These are phyloP conservation scores for Leucophenga varia DNA, from an alignment of 1,140 invertebrate species.

Conservation along the genomic window DNA sequence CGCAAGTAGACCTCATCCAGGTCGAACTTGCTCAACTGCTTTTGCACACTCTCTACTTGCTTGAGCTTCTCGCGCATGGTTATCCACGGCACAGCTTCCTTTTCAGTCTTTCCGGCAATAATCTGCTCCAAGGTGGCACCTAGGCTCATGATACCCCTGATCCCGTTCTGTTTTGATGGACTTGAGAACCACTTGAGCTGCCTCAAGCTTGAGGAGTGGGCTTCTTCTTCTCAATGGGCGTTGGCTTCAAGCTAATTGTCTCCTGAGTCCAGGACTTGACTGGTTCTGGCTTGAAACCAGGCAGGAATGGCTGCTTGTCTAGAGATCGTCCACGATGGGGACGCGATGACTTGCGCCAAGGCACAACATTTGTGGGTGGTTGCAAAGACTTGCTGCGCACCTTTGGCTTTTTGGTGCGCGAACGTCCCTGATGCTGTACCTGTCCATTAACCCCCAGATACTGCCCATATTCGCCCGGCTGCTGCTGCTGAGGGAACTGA, in stretches of 20 bases:
- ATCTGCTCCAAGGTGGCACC: constrained; percentile 47
- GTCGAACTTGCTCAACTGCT: constrained; percentile 47
- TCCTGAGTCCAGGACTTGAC: constrained; percentile 62
- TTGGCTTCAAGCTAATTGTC: constrained; percentile 61
- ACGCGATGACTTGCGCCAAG: constrained; percentile 48
- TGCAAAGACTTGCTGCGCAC: constrained; percentile 46
- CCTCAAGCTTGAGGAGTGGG: constrained; percentile 50
- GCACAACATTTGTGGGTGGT: constrained; percentile 44
- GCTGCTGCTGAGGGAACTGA: constrained; percentile 32
- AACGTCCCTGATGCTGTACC: constrained; percentile 41
- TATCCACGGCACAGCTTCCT: constrained; percentile 53
- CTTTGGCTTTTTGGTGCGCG: constrained; percentile 41
- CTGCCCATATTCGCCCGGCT: constrained; percentile 42
- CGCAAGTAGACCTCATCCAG: constrained; percentile 48
- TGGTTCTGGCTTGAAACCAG: constrained; percentile 48
- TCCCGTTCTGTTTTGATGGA: constrained; percentile 50
- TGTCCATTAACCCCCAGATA: constrained; percentile 44
- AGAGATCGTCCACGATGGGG: constrained; percentile 48
- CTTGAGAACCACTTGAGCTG: constrained; percentile 49
- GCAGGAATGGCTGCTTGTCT: constrained; percentile 43
- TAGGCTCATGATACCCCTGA: constrained; percentile 49
- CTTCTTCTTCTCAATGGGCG: constrained; percentile 51
- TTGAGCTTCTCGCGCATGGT: constrained; percentile 51
- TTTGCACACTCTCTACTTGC: constrained; percentile 42
- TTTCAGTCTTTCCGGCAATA: constrained; percentile 44